Evolutionary conservation across 2,888 invertebrate genomes (phyloP).

Genomic region (Drosophila atripex): DNA sequence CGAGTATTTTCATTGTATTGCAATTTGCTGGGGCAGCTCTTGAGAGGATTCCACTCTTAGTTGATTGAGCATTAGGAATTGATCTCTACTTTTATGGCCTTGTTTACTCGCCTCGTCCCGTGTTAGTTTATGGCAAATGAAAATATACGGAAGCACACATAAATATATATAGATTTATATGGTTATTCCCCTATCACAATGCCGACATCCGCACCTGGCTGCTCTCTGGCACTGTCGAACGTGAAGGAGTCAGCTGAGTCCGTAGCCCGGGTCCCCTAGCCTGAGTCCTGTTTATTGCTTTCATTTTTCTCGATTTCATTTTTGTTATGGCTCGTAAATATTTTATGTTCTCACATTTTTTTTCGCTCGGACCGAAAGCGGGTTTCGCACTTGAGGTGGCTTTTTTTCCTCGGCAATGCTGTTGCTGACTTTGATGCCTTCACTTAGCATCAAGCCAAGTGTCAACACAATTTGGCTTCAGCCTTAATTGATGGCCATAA

Average conservation of each 20-base stretch:
- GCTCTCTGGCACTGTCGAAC: background rate
- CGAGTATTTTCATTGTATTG: constrained; percentile 28
- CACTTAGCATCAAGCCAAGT: constrained; percentile 60
- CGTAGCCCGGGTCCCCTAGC: background rate
- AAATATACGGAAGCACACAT: constrained; percentile 31
- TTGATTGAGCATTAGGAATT: constrained; percentile 76
- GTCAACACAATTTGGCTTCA: constrained; percentile 66
- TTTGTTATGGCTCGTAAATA: constrained; percentile 71
- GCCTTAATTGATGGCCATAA: constrained; percentile 71
- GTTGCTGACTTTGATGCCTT: constrained; percentile 41
- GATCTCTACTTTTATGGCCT: constrained; percentile 71
- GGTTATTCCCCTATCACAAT: constrained; percentile 37
- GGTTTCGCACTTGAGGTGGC: constrained; percentile 10
- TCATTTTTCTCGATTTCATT: constrained; percentile 63
- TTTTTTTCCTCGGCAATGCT: constrained; percentile 12
- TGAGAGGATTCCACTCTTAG: constrained; percentile 52
- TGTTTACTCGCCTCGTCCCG: constrained; percentile 52
- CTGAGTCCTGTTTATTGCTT: constrained; percentile 60
- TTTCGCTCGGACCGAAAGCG: constrained; percentile 6
- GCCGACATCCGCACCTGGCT: constrained; percentile 56
- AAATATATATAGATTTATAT: constrained; percentile 37
- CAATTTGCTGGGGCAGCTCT: constrained; percentile 43
- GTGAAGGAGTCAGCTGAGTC: background rate
- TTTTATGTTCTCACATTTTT: constrained; percentile 59
- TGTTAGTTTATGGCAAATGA: constrained; percentile 61